A percentile compares a stretch with the other conserved stretches of the same genome.
These are phyloP conservation scores for Tichodroma muraria DNA, from an alignment of 2,113 vertebrate species.

Conservation along the genomic window DNA sequence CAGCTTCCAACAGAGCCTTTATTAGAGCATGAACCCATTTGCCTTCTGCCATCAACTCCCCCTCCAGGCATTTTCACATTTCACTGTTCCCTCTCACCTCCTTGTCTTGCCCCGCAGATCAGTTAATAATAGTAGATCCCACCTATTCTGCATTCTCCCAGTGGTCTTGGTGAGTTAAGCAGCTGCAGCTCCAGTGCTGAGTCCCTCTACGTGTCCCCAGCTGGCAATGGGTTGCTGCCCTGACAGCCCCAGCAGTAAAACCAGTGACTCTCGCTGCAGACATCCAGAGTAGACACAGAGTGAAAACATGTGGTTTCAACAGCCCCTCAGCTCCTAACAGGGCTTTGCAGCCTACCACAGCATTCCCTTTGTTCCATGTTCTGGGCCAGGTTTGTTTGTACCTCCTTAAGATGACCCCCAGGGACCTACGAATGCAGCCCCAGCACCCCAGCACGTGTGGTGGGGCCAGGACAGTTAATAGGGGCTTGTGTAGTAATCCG, in stretches of 20 bases:
- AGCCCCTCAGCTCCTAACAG: background rate
- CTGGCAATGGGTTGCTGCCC: background rate
- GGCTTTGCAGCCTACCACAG: background rate
- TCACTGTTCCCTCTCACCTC: background rate
- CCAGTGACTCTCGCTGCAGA: background rate
- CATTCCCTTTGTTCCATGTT: background rate
- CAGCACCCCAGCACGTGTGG: accelerated
- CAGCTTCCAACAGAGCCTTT: background rate
- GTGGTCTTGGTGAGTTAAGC: background rate
- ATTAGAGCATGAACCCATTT: background rate
- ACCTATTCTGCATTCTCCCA: background rate
- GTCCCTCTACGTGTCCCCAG: background rate
- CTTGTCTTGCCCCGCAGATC: background rate
- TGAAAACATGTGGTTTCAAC: background rate
- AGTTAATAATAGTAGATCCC: background rate
- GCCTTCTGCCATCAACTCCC: background rate
- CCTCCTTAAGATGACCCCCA: background rate
- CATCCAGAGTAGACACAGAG: background rate
- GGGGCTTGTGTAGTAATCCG: background rate
- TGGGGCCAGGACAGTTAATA: background rate
- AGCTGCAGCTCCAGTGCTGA: background rate
- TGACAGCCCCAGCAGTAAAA: background rate
- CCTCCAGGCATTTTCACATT: background rate
- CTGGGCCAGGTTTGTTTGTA: background rate
- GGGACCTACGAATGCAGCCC: accelerated